A percentile compares a stretch with the other conserved stretches of the same genome.
phyloP scores from a whole-genome alignment of 2,888 invertebrate species.

The Bibio marci region DNA sequence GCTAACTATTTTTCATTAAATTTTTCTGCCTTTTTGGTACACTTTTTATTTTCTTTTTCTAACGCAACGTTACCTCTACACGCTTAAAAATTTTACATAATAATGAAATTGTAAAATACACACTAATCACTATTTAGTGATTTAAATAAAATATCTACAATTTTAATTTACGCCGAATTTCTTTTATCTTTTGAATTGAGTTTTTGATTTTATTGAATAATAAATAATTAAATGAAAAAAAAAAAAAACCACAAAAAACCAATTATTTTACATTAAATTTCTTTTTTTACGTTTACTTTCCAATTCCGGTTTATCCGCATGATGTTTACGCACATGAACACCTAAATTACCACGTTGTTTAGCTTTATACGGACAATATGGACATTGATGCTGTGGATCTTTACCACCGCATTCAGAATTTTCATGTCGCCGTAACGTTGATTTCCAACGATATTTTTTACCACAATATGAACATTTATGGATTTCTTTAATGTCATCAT shows the following conservation, averaged over 20 bases:
- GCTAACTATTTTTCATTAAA: too few species aligned
- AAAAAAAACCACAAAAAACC: background rate
- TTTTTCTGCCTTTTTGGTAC: too few species aligned
- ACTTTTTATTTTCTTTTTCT: too few species aligned
- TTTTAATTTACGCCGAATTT: too few species aligned
- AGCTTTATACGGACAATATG: constrained; percentile 57
- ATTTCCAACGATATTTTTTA: constrained; percentile 72
- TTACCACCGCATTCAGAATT: constrained; percentile 70
- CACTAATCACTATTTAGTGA: too few species aligned
- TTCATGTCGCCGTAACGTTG: constrained; percentile 63
- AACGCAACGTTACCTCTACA: too few species aligned
- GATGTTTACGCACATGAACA: constrained; percentile 63
- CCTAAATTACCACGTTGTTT: constrained; percentile 65
- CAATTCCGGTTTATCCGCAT: constrained; percentile 28
- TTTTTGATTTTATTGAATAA: too few species aligned
- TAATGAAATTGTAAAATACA: too few species aligned
- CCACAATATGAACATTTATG: constrained; percentile 7
- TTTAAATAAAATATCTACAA: too few species aligned
- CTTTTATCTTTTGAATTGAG: too few species aligned
- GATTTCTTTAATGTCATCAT: constrained; percentile 3
- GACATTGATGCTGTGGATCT: constrained; percentile 62
- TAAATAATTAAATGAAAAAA: too few species aligned
- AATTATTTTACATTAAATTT: constrained; percentile 1
- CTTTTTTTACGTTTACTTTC: constrained; percentile 14
- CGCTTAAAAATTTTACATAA: too few species aligned